Base-by-base conservation (phyloP, 2,888 invertebrate species). In the Zygaena filipendulae region DNA sequence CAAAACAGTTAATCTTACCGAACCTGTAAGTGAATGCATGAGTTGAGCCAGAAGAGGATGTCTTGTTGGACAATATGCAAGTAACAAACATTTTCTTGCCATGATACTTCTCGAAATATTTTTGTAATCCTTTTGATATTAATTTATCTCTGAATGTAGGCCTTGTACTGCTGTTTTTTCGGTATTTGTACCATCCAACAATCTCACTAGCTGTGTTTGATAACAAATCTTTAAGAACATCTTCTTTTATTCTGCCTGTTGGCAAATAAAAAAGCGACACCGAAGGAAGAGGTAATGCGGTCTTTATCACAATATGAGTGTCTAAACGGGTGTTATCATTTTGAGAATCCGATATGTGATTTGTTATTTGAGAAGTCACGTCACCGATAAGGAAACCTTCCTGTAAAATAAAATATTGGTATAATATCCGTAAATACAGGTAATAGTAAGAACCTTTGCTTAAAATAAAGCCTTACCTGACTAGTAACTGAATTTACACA, bases 141-240 rank as follows among this genome's bases (percentile, higher is more conserved):
- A 84, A 54, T 59, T 82, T 85, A 40, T 88, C 87, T 33, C 85
- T 62, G 35, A 87, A 68, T 2, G 85, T 84, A n/a, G 84, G 81
- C 41, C 72, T 77, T 13, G 84, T 67, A 22, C 62, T 68, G 25
- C 70, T 69, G 28, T 82, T 77, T 39, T 75, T 72, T 38, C 85
- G 79, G 47, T 83, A 87, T 53, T 83, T 84, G 51, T 85, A 88
- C 87, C 88, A 88, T 12, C 86, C 88, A 6, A 88, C 82, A 11
- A 87, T 80, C 60, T 83, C 82, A 40, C 66, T 72, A 11, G 80
- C 72, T 33, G 79, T 71, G 32, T 66, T 66, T 2, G 81, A 72
- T 9, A 88, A 51, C 32, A 86, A 62, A 4, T 69, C 67, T 30
- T 61, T 55, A 2, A 88, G 49, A 40, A 80, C 79, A 39, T 82